Percentiles rank a stretch among this genome's conserved stretches.
Conservation (phyloP, 2,797 vertebrate genomes). For the Rallus crepitans region DNA sequence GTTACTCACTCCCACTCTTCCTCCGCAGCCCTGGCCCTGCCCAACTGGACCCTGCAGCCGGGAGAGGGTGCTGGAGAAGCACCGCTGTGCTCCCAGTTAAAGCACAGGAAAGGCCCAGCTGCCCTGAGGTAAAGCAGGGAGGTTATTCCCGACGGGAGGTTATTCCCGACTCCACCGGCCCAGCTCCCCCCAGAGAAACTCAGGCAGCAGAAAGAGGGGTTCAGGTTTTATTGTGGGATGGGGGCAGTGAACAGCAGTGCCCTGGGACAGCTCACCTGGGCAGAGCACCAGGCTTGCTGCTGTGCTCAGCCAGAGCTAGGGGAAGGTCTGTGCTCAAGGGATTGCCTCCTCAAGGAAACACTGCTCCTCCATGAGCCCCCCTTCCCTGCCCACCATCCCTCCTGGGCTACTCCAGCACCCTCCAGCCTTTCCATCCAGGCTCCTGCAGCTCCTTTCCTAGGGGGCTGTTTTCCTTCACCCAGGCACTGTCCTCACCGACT, state of each 20-base stretch:
- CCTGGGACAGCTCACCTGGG: not conserved
- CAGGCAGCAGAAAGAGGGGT: not conserved
- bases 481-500: no score
- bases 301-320: not conserved
- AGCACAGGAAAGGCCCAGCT: accelerated
- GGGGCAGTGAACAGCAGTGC: no score
- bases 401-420: not conserved
- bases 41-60: no score
- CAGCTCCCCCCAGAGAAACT: not conserved
- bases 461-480: not conserved
- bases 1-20: not conserved
- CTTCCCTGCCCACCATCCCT: no score
- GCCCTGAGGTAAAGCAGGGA: not conserved
- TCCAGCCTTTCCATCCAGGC: not conserved
- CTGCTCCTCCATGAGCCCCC: accelerated
- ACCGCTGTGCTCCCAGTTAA: not conserved
- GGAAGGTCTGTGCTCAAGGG: not conserved
- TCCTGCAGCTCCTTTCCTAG: not conserved
- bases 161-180: accelerated
- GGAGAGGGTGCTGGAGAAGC: not conserved
- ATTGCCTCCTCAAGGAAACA: not conserved
- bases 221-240: conserved; percentile 1
- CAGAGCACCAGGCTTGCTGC: not conserved
- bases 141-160: not conserved
- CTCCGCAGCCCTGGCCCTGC: not conserved